Percentiles rank a stretch among this genome's conserved stretches.
Conservation (phyloP, 2,797 vertebrate genomes). For the Cottoperca gobio region DNA sequence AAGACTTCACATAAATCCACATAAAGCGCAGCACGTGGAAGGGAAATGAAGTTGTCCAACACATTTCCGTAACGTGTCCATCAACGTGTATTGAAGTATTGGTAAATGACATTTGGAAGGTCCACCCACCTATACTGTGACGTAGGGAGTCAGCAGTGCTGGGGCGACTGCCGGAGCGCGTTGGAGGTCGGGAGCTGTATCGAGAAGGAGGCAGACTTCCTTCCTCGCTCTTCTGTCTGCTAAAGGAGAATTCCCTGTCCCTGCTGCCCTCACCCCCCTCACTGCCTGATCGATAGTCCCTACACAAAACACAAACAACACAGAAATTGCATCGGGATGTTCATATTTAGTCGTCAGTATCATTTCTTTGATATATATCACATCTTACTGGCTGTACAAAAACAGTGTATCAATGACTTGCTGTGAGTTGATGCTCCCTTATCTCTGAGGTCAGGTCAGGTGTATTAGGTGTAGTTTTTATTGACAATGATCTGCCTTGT, state of each 20-base stretch:
- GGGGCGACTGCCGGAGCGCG: slow-evolving; percentile 78
- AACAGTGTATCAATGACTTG: background rate
- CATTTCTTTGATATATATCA: background rate
- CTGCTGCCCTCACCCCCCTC: slow-evolving; percentile 29
- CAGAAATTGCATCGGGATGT: background rate
- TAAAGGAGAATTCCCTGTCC: slow-evolving; percentile 57
- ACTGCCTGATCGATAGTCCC: slow-evolving; percentile 72
- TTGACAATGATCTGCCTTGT: slow-evolving; percentile 13
- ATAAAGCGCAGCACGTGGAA: slow-evolving; percentile 31
- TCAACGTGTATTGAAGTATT: too few relatives aligned
- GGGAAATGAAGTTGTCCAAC: slow-evolving; percentile 62
- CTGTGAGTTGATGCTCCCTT: slow-evolving; percentile 2
- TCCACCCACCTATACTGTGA: slow-evolving; percentile 82
- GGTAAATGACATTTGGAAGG: background rate
- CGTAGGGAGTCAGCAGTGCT: slow-evolving; percentile 76
- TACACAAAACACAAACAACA: slow-evolving; percentile 35
- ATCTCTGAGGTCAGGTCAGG: background rate
- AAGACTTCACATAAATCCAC: slow-evolving; percentile 48
- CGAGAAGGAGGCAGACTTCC: slow-evolving; percentile 66
- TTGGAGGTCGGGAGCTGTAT: slow-evolving; percentile 69
- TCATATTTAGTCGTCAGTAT: background rate
- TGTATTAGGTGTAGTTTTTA: background rate
- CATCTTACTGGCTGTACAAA: background rate
- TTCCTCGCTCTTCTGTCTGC: slow-evolving; percentile 58
- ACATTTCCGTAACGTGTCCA: too few relatives aligned